Conservation (phyloP, 2,113 vertebrate genomes). For the Guaruba guarouba region DNA sequence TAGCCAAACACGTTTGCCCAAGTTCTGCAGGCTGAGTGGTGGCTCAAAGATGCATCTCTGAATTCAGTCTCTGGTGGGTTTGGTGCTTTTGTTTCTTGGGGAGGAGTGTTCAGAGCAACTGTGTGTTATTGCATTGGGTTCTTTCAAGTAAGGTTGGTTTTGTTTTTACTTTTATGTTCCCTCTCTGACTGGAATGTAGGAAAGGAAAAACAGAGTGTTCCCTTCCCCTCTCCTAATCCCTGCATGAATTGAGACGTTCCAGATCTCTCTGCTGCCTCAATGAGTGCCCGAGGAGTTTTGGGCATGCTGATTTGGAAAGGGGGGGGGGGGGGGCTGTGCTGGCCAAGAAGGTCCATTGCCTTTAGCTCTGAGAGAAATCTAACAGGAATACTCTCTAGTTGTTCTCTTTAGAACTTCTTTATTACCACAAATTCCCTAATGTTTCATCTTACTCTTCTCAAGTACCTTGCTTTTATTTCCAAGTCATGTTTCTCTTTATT, state of each 20-base stretch:
- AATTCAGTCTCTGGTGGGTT: neutral
- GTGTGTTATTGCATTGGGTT: neutral
- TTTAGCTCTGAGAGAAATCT: neutral
- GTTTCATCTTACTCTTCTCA: neutral
- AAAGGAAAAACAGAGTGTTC: slow-evolving; percentile 16
- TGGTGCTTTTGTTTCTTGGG: slow-evolving; percentile 21
- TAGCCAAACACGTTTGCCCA: neutral
- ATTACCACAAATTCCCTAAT: neutral
- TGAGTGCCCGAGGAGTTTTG: neutral
- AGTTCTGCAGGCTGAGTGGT: neutral
- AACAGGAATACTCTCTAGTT: neutral
- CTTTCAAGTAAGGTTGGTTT: neutral
- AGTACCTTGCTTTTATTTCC: neutral
- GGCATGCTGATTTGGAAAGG: neutral
- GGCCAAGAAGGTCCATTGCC: neutral
- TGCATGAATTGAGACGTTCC: neutral
- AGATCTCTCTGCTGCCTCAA: neutral
- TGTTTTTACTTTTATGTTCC: rapidly evolving
- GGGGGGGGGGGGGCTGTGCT: neutral
- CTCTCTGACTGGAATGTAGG: neutral
- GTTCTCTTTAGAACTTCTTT: neutral
- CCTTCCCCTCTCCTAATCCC: neutral
- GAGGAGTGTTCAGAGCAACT: neutral
- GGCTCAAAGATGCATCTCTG: neutral
- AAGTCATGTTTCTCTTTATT: rapidly evolving